Evolutionary conservation across 2,888 invertebrate genomes (phyloP), one percentile per base, ranked within the genome.

Genomic region (Agriopis leucophaearia): DNA sequence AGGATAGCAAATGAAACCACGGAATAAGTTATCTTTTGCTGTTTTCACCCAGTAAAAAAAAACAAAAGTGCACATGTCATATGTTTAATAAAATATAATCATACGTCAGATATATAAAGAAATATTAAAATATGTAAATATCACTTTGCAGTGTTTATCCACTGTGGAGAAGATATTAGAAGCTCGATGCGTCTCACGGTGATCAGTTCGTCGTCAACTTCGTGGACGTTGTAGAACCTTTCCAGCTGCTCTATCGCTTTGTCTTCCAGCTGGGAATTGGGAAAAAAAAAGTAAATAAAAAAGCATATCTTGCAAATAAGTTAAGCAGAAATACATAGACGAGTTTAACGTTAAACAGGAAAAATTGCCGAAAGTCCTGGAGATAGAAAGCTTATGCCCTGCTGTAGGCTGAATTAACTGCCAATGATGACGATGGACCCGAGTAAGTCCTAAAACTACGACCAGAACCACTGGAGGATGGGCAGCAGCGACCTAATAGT

Each of bases 221-320:
- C 95, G 66, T 95, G 95, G 0, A 95, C 95, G 78, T 96, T 96
- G 88, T 98, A 98, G 85, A 97, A 96, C 67, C 94, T 92, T 64
- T 95, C 94, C 67, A 98, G 87, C 75, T 98, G 97, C 70, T 96
- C 96, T 75, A 98, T 97, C 0, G 98, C 98, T 84, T 96, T 96
- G 85, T 98, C 98, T 92, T 98, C 98, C 75, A 97, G 94, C 97
- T 97, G 90, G 13, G 54, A 54, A 57, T 51, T 12, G 36, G 35
- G 9, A 10, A 38, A 8, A 38, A 16, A 3, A 47, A 47, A 47
- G 16, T 15, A 8, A 6, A 10, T 15, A 7, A 15, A 10, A 15
- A 15, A 8, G 15, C 47, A 47, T 6, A n/a, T 15, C 15, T 2
- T 27, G 27, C 27, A 27, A 4, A 27, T 27, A 27, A 2, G 5